A percentile compares a stretch with the other conserved stretches of the same genome.
These are phyloP conservation scores for Selene dorsalis DNA, from an alignment of 2,797 vertebrate species.

Conservation along the genomic window DNA sequence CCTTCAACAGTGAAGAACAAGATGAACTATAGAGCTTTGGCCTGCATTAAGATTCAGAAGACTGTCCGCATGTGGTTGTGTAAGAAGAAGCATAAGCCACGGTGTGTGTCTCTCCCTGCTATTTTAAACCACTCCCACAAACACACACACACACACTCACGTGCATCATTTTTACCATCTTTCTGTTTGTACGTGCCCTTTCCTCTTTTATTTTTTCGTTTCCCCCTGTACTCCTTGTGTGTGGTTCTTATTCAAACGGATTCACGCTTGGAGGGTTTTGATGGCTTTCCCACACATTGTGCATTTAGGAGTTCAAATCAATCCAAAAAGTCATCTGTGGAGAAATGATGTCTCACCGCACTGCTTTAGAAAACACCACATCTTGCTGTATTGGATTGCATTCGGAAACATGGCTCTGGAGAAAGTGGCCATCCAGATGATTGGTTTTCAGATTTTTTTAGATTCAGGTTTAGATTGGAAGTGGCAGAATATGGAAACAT, in stretches of 20 bases:
- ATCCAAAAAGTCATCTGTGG: constrained; percentile 53
- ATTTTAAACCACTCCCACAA: neutral
- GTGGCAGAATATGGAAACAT: neutral
- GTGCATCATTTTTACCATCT: neutral
- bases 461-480: constrained; percentile 29
- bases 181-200: constrained; percentile 21
- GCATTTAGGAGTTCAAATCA: constrained; percentile 59
- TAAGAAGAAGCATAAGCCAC: constrained; percentile 94
- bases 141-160: neutral
- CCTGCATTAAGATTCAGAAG: constrained; percentile 98
- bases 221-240: neutral
- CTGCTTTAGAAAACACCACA: constrained; percentile 35
- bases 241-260: constrained; percentile 43
- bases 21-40: constrained; percentile 93
- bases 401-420: constrained; percentile 35
- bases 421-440: constrained; percentile 47
- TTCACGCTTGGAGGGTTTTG: constrained; percentile 58
- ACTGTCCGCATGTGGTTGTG: constrained; percentile 98
- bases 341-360: constrained; percentile 54
- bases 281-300: constrained; percentile 49
- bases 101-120: constrained; percentile 85
- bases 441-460: constrained; percentile 43
- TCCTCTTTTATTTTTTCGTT: constrained; percentile 14
- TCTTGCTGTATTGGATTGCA: constrained; percentile 19
- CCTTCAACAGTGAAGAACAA: constrained; percentile 91